A percentile compares a stretch with the other conserved stretches of the same genome.
phyloP scores from a whole-genome alignment of 1,140 invertebrate genomes.

The Stegodyphus dumicola region DNA sequence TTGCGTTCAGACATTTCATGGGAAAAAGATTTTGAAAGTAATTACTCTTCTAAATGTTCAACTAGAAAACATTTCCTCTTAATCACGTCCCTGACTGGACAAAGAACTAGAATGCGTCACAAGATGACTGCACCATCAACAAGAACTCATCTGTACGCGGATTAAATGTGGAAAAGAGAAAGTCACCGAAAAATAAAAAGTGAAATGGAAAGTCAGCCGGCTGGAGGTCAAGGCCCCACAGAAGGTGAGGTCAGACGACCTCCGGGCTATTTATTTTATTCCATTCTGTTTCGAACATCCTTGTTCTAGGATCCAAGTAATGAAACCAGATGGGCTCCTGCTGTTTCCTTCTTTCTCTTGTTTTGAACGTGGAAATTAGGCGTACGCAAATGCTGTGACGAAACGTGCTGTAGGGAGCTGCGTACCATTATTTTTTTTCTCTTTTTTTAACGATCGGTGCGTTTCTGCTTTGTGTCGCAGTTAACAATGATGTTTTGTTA shows the following conservation, averaged over 20 bases:
- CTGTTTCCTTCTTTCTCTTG: neutral
- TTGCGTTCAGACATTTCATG: too few species aligned
- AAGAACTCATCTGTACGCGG: too few species aligned
- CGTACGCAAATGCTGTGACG: slow-evolving; percentile 8
- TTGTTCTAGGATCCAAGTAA: neutral
- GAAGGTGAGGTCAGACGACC: slow-evolving; percentile 28
- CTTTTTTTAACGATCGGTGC: too few species aligned
- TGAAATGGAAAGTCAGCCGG: slow-evolving; percentile 5
- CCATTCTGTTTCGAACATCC: slow-evolving; percentile 1
- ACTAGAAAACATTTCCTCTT: too few species aligned
- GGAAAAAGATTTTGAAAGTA: too few species aligned
- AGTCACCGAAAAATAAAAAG: neutral
- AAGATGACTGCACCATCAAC: too few species aligned
- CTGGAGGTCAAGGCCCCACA: slow-evolving; percentile 12
- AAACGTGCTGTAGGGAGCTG: neutral
- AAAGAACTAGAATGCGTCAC: too few species aligned
- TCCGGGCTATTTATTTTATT: neutral
- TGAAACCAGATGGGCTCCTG: neutral
- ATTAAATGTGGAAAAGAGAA: neutral
- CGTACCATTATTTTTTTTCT: too few species aligned
- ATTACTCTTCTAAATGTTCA: too few species aligned
- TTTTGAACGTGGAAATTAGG: neutral
- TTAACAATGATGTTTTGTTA: too few species aligned
- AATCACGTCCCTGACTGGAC: too few species aligned
- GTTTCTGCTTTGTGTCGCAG: too few species aligned